Percentiles rank a stretch among this genome's conserved stretches.
Conservation (phyloP, 2,113 vertebrate genomes). For the Anser brachyrhynchus region DNA sequence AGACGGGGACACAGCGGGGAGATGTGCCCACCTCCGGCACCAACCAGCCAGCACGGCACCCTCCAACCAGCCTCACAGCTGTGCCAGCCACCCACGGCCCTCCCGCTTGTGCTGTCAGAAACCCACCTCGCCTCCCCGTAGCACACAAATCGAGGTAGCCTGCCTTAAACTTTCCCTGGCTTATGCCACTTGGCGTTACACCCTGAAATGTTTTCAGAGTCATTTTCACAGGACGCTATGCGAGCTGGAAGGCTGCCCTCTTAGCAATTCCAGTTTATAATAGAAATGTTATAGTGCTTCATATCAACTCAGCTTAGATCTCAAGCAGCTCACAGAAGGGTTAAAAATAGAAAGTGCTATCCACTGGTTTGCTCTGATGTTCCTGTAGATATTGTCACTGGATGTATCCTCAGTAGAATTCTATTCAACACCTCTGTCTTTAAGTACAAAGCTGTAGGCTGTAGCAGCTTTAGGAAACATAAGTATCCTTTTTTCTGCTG, state of each 20-base stretch:
- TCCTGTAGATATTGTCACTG: conserved; percentile 88
- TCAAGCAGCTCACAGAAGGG: conserved; percentile 65
- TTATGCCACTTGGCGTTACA: background rate
- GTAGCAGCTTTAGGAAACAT: conserved; percentile 94
- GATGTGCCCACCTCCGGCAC: rapidly evolving
- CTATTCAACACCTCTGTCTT: conserved; percentile 93
- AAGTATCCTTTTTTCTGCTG: conserved; percentile 90
- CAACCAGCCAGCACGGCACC: rapidly evolving
- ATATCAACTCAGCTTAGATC: conserved; percentile 11
- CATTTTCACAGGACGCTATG: background rate
- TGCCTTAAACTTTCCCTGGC: background rate
- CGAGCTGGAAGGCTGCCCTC: background rate
- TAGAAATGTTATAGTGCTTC: background rate
- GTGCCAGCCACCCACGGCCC: background rate
- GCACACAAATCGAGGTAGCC: background rate
- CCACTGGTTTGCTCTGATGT: conserved; percentile 84
- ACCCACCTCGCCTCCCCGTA: background rate
- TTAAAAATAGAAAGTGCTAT: conserved; percentile 79
- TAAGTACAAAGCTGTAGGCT: conserved; percentile 93
- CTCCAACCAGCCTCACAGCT: background rate
- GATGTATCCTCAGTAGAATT: conserved; percentile 94
- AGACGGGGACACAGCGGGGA: background rate
- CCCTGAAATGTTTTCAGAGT: background rate
- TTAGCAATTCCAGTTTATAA: background rate
- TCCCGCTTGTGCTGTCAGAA: background rate